Conservation (phyloP, 2,113 vertebrate genomes). For the Collichthys lucidus region DNA sequence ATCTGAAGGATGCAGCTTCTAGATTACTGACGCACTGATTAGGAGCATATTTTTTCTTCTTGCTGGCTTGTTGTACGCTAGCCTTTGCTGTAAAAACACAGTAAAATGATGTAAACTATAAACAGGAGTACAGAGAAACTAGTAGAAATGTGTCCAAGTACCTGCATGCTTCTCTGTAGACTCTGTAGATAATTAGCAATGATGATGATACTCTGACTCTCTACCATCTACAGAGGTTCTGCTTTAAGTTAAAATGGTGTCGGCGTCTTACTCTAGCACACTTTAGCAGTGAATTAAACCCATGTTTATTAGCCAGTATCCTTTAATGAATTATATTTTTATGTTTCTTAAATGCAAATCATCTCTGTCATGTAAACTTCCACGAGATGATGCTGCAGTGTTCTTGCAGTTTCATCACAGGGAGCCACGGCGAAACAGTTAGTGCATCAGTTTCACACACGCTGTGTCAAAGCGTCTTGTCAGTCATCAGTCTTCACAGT, state of each 20-base stretch:
- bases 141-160: neutral
- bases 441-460: constrained; percentile 31
- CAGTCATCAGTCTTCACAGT: constrained; percentile 30
- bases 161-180: neutral
- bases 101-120: neutral
- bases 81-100: neutral
- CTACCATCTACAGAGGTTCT: too few species aligned
- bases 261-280: neutral
- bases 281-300: neutral
- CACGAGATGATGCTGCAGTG: constrained; percentile 29
- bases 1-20: neutral
- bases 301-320: neutral
- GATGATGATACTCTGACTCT: neutral
- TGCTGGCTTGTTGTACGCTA: neutral
- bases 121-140: neutral
- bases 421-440: constrained; percentile 5
- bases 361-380: neutral
- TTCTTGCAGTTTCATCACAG: constrained; percentile 37
- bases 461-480: constrained; percentile 28
- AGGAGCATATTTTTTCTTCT: neutral
- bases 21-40: neutral
- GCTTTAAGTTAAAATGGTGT: too few species aligned
- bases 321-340: neutral
- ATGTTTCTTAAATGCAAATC: neutral
- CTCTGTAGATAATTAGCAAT: constrained; percentile 3